Evolutionary conservation across 2,113 vertebrate genomes (phyloP).

Genomic region (Lepus timidus): DNA sequence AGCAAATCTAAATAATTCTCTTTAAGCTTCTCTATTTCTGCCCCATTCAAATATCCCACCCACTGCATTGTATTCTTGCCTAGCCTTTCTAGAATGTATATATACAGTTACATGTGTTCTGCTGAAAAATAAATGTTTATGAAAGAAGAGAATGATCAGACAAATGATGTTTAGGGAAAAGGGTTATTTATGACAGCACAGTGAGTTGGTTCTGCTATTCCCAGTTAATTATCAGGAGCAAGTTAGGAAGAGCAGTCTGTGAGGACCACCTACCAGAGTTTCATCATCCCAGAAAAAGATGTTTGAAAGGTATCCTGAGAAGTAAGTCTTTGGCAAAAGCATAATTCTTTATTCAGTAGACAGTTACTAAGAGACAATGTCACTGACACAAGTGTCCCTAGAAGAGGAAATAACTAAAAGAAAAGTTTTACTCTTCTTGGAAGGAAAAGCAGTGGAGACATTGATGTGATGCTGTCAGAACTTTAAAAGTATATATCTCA

Average conservation of each 20-base stretch:
- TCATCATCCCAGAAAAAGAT: neutral
- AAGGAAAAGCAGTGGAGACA: neutral
- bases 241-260: neutral
- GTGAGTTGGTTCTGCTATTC: constrained; percentile 24
- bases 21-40: constrained; percentile 38
- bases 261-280: neutral
- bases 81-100: neutral
- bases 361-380: constrained; percentile 21
- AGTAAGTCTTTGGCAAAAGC: constrained; percentile 22
- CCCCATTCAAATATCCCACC: neutral
- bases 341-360: neutral
- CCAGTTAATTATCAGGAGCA: neutral
- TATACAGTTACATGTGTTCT: constrained; percentile 43
- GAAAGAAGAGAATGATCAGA: constrained; percentile 29
- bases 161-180: constrained; percentile 37
- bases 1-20: constrained; percentile 12
- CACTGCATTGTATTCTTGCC: constrained; percentile 20
- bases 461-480: neutral
- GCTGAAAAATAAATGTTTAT: constrained; percentile 35
- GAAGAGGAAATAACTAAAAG: constrained; percentile 31
- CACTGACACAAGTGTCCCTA: neutral
- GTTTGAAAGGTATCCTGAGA: constrained; percentile 17
- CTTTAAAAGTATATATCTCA: neutral
- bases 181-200: constrained; percentile 39
- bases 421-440: neutral